phyloP scores from a whole-genome alignment of 2,888 invertebrate genomes.

The Dicranocentrus wangi region DNA sequence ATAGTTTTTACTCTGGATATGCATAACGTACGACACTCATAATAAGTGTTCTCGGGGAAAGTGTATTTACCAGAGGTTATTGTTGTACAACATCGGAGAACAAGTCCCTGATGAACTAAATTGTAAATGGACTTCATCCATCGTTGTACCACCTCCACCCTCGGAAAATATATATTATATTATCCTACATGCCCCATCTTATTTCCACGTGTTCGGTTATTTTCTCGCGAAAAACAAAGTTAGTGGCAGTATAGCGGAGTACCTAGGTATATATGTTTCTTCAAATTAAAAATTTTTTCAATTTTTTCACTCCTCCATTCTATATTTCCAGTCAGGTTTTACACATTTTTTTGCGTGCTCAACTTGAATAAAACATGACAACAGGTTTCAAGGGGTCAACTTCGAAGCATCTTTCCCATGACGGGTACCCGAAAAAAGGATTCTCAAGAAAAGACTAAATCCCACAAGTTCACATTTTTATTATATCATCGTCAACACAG shows the following conservation, averaged over 20 bases:
- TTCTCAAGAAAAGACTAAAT: not conserved
- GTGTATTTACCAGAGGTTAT: not conserved
- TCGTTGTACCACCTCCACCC: constrained; percentile 12
- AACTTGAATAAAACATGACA: constrained; percentile 37
- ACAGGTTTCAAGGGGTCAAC: constrained; percentile 54
- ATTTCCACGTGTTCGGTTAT: too few relatives aligned
- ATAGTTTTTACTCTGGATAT: not conserved
- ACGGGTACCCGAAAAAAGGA: too few relatives aligned
- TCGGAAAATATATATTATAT: not conserved
- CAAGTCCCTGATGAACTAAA: constrained; percentile 39
- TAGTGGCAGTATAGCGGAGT: too few relatives aligned
- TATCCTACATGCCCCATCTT: too few relatives aligned
- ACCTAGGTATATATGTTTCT: too few relatives aligned
- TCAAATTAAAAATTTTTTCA: constrained; percentile 1
- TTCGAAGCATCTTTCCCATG: not conserved
- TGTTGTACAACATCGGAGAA: not conserved
- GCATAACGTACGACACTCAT: constrained; percentile 40
- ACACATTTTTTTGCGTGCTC: too few relatives aligned
- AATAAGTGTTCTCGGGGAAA: constrained; percentile 23
- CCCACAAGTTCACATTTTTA: constrained; percentile 15
- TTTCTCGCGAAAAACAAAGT: not conserved
- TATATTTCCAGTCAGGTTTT: too few relatives aligned
- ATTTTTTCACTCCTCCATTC: too few relatives aligned
- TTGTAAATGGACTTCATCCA: constrained; percentile 50
- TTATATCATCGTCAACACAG: not conserved